A percentile compares a stretch with the other conserved stretches of the same genome.
Conservation (phyloP, 2,888 invertebrate genomes). For the Lacanobia oleracea region DNA sequence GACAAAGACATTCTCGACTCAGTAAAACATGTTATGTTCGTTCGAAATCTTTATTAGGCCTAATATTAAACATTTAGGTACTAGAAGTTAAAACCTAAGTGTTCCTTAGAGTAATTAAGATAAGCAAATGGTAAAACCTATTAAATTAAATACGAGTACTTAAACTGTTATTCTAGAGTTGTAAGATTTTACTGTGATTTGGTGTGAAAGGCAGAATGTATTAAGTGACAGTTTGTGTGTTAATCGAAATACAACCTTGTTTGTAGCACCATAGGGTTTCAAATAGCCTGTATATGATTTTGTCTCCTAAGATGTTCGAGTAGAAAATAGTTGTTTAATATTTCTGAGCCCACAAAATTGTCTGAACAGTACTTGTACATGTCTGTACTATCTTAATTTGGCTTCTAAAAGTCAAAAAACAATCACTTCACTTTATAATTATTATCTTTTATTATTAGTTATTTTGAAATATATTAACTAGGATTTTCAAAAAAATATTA, state of each 20-base stretch:
- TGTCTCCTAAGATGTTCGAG: background rate
- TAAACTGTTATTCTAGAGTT: conserved; percentile 17
- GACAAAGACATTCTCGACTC: conserved; percentile 11
- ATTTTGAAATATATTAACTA: too few relatives aligned
- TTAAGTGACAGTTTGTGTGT: background rate
- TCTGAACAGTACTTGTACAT: background rate
- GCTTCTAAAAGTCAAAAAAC: background rate
- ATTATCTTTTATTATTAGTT: too few relatives aligned
- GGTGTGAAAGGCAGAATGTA: background rate
- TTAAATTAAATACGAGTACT: conserved; percentile 45
- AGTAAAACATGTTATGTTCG: conserved; percentile 26
- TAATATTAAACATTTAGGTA: conserved; percentile 4
- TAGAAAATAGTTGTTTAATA: background rate
- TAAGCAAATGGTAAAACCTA: conserved; percentile 33
- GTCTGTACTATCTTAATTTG: background rate
- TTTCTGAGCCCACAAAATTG: background rate
- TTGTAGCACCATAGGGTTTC: background rate
- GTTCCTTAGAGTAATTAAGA: conserved; percentile 22
- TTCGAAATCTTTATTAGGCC: conserved; percentile 31
- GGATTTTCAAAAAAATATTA: too few relatives aligned
- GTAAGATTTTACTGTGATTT: conserved; percentile 17
- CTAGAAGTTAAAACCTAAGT: conserved; percentile 31
- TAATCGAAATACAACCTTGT: background rate
- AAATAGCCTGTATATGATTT: background rate
- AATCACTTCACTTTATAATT: background rate